Conservation (phyloP, 2,113 vertebrate species). For the Paramisgurnus dabryanus region DNA sequence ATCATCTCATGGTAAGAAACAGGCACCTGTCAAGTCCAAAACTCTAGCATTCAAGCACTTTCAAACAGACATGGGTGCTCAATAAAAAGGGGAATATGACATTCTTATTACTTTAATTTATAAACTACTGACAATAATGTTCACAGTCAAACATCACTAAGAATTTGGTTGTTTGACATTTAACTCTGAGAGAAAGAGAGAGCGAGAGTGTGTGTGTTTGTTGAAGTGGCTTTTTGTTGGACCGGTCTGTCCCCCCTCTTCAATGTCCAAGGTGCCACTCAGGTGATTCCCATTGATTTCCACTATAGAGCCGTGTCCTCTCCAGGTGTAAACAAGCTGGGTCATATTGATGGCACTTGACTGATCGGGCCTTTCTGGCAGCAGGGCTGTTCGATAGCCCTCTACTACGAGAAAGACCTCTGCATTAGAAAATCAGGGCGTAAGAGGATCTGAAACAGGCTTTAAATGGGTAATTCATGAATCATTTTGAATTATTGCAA, state of each 20-base stretch:
- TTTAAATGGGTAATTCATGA: constrained; percentile 27
- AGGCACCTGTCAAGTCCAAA: constrained; percentile 46
- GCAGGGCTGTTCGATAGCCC: constrained; percentile 53
- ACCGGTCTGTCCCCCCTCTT: constrained; percentile 17
- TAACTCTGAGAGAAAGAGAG: constrained; percentile 2
- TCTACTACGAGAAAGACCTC: constrained; percentile 45
- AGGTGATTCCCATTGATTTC: constrained; percentile 63
- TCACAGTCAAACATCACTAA: not conserved
- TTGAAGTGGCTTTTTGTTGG: constrained; percentile 34
- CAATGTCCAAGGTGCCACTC: constrained; percentile 55
- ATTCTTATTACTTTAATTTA: not conserved
- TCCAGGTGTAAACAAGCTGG: constrained; percentile 61
- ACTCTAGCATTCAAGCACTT: constrained; percentile 14
- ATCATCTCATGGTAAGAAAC: constrained; percentile 45
- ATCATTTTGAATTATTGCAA: not conserved
- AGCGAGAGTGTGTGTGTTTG: constrained; percentile 32
- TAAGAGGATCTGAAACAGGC: constrained; percentile 22
- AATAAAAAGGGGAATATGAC: constrained; percentile 10
- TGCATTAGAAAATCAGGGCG: constrained; percentile 6
- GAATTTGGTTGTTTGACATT: constrained; percentile 35
- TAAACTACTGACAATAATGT: not conserved
- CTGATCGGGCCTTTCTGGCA: constrained; percentile 56
- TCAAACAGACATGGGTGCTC: constrained; percentile 12
- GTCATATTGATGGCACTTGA: constrained; percentile 60
- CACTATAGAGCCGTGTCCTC: constrained; percentile 54